A percentile compares a stretch with the other conserved stretches of the same genome.
phyloP scores from a whole-genome alignment of 2,888 invertebrate genomes.

The Cetonia aurata region DNA sequence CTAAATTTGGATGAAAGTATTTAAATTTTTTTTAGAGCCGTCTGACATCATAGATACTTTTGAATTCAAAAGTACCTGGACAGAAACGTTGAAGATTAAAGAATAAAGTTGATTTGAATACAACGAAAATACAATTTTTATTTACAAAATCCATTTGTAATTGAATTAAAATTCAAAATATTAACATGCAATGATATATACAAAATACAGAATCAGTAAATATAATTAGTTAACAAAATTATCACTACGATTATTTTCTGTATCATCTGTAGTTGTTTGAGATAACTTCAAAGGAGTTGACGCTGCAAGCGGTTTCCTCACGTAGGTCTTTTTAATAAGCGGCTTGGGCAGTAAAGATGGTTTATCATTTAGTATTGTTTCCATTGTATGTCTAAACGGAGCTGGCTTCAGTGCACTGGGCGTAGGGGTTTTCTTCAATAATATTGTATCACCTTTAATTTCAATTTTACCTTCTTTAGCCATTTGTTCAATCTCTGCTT shows the following conservation, averaged over 20 bases:
- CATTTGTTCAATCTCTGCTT: conserved; percentile 76
- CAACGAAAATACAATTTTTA: conserved; percentile 4
- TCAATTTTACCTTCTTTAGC: conserved; percentile 75
- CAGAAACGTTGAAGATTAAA: too few species aligned
- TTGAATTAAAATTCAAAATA: too few species aligned
- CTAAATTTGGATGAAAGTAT: too few species aligned
- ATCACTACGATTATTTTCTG: conserved; percentile 22
- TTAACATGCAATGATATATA: conserved; percentile 6
- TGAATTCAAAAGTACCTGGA: too few species aligned
- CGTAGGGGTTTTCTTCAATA: conserved; percentile 53
- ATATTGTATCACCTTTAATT: conserved; percentile 68
- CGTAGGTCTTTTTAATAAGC: conserved; percentile 52
- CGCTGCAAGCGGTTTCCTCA: conserved; percentile 44
- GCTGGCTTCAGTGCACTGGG: conserved; percentile 1
- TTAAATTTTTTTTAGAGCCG: too few species aligned
- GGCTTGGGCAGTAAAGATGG: conserved; percentile 44
- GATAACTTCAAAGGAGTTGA: background rate
- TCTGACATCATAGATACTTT: too few species aligned
- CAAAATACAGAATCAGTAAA: conserved; percentile 9
- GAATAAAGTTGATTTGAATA: background rate
- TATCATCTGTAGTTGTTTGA: conserved; percentile 4
- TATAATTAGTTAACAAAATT: conserved; percentile 8
- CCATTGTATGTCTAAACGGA: conserved; percentile 46
- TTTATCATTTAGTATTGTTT: conserved; percentile 49
- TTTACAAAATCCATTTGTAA: too few species aligned